Evolutionary conservation across 92 coral and sea anemone genomes (phyloP).

Genomic region (Isaurus tuberculatus): DNA sequence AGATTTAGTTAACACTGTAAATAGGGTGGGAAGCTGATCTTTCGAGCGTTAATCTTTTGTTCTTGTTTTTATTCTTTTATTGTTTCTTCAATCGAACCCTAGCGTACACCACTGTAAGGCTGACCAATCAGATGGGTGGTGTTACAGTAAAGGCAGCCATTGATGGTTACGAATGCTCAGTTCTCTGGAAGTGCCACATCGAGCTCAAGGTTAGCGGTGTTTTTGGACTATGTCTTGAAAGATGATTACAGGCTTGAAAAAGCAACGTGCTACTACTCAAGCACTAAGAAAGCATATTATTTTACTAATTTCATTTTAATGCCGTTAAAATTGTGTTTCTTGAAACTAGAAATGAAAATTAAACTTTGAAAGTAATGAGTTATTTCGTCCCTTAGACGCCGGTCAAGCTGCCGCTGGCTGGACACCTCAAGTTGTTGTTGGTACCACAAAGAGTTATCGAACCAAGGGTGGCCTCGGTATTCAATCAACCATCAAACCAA

Average conservation of each 20-base stretch:
- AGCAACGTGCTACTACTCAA: too few relatives aligned
- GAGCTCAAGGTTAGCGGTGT: constrained; percentile 78
- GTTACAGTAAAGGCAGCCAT: constrained; percentile 84
- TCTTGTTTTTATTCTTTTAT: not conserved
- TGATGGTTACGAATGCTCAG: constrained; percentile 74
- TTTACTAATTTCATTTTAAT: too few relatives aligned
- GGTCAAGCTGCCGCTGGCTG: not conserved
- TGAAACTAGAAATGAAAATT: too few relatives aligned
- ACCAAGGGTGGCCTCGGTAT: constrained; percentile 2
- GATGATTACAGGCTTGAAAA: too few relatives aligned
- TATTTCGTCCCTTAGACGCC: not conserved
- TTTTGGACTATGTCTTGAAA: too few relatives aligned
- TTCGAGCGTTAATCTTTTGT: not conserved
- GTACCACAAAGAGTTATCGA: not conserved
- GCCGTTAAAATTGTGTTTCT: too few relatives aligned
- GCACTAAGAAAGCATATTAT: too few relatives aligned
- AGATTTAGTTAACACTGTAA: too few relatives aligned
- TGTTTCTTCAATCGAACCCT: not conserved
- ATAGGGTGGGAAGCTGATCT: not conserved
- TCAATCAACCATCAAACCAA: not conserved
- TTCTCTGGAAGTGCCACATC: constrained; percentile 69
- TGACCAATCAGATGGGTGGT: constrained; percentile 83
- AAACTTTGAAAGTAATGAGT: too few relatives aligned
- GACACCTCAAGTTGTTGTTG: constrained; percentile 2
- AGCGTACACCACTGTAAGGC: constrained; percentile 89